These are phyloP conservation scores for Timema podura DNA, from an alignment of 2,888 invertebrate genomes.

Conservation along the genomic window DNA sequence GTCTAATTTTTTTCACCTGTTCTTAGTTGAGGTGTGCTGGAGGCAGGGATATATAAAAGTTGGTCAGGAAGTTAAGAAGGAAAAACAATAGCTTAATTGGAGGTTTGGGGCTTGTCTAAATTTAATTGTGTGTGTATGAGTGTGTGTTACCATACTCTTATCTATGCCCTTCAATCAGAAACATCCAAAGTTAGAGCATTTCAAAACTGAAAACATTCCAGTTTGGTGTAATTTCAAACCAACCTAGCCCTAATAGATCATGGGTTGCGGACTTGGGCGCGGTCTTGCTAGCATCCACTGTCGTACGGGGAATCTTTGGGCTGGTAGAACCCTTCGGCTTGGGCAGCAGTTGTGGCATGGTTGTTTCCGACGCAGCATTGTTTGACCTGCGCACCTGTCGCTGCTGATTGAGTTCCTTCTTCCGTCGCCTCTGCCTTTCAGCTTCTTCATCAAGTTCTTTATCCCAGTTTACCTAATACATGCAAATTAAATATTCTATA, in stretches of 20 bases:
- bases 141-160: not conserved
- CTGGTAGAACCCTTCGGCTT: conserved; percentile 54
- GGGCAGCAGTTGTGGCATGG: conserved; percentile 57
- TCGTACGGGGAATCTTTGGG: conserved; percentile 46
- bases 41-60: too few relatives aligned
- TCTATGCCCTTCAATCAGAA: not conserved
- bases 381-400: conserved; percentile 29
- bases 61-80: too few relatives aligned
- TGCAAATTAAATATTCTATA: too few relatives aligned
- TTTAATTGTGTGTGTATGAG: not conserved
- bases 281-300: conserved; percentile 37
- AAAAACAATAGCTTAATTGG: not conserved
- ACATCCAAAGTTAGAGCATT: not conserved
- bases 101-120: not conserved
- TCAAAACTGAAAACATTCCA: not conserved
- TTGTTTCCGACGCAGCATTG: conserved; percentile 43
- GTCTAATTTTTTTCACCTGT: too few relatives aligned
- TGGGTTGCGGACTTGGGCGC: conserved; percentile 44
- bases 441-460: conserved; percentile 85
- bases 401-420: conserved; percentile 59
- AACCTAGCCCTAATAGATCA: conserved; percentile 52
- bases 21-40: too few relatives aligned
- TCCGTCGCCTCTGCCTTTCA: conserved; percentile 76
- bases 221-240: conserved; percentile 21
- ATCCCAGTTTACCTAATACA: conserved; percentile 59